A percentile compares a stretch with the other conserved stretches of the same genome.
phyloP scores from a whole-genome alignment of 1,140 invertebrate genomes.

The Zaprionus taronus region DNA sequence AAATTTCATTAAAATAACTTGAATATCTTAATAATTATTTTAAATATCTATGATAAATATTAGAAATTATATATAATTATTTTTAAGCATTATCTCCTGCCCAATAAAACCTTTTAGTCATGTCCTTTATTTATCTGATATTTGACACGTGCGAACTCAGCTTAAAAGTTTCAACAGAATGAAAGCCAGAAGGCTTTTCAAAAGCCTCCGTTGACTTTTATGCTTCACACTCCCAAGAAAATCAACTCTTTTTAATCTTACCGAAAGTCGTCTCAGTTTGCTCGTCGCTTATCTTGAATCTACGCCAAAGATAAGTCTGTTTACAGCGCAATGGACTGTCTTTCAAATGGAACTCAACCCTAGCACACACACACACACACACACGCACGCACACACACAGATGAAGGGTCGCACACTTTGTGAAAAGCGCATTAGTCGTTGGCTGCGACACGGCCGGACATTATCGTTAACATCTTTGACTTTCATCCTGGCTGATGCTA shows the following conservation, averaged over 20 bases:
- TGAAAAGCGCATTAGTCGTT: slow-evolving; percentile 60
- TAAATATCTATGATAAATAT: neutral
- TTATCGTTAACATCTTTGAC: slow-evolving; percentile 77
- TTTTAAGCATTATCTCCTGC: neutral
- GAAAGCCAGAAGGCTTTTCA: slow-evolving; percentile 1
- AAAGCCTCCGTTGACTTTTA: slow-evolving; percentile 27
- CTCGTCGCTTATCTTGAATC: slow-evolving; percentile 32
- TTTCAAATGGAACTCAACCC: slow-evolving; percentile 35
- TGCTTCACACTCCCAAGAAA: slow-evolving; percentile 33
- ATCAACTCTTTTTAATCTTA: slow-evolving; percentile 19
- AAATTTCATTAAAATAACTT: neutral
- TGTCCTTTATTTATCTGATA: slow-evolving; percentile 12
- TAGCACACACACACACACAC: neutral
- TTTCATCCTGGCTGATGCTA: slow-evolving; percentile 69
- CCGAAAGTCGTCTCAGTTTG: slow-evolving; percentile 15
- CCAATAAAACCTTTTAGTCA: neutral
- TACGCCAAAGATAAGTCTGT: slow-evolving; percentile 32
- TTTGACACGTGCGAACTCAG: slow-evolving; percentile 19
- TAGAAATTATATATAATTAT: neutral
- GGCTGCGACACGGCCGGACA: slow-evolving; percentile 56
- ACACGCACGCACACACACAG: neutral
- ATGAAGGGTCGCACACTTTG: slow-evolving; percentile 13
- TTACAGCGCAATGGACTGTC: slow-evolving; percentile 44
- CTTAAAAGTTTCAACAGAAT: slow-evolving; percentile 3
- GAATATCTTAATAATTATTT: no score